Evolutionary conservation across 2,888 invertebrate genomes (phyloP).

Genomic region (Eupithecia subfuscata): DNA sequence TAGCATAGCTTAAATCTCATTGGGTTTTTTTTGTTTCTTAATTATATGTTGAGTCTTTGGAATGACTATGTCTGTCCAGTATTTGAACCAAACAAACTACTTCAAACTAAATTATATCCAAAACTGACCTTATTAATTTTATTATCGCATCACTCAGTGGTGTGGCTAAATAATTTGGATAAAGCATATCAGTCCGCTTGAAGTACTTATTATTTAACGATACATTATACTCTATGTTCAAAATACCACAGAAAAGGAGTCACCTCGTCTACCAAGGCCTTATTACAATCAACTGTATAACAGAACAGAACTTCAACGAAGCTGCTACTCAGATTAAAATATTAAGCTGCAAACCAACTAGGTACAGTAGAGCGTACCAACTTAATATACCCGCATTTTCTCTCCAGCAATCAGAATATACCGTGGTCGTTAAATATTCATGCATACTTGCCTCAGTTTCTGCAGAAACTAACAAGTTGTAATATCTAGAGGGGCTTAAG

Average conservation of each 20-base stretch:
- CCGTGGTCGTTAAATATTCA: constrained; percentile 39
- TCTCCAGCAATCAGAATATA: constrained; percentile 35
- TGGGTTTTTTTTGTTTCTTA: no score
- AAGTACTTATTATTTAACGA: no score
- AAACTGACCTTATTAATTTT: no score
- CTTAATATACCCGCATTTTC: constrained; percentile 30
- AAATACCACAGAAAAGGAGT: background rate
- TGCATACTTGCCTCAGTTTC: constrained; percentile 36
- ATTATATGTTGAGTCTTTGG: no score
- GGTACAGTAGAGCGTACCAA: constrained; percentile 17
- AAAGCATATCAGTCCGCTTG: no score
- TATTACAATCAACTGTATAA: constrained; percentile 13
- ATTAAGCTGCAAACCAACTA: constrained; percentile 18
- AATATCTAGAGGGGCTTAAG: constrained; percentile 33
- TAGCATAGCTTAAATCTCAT: background rate
- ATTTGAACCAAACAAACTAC: no score
- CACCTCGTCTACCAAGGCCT: background rate
- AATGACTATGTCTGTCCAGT: no score
- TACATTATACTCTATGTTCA: background rate
- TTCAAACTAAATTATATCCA: no score
- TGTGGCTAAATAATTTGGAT: no score
- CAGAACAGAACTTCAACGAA: constrained; percentile 7
- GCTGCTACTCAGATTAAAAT: constrained; percentile 18
- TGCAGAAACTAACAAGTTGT: constrained; percentile 34
- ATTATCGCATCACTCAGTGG: no score